phyloP scores from a whole-genome alignment of 2,113 vertebrate species.

The Lutjanus erythropterus region DNA sequence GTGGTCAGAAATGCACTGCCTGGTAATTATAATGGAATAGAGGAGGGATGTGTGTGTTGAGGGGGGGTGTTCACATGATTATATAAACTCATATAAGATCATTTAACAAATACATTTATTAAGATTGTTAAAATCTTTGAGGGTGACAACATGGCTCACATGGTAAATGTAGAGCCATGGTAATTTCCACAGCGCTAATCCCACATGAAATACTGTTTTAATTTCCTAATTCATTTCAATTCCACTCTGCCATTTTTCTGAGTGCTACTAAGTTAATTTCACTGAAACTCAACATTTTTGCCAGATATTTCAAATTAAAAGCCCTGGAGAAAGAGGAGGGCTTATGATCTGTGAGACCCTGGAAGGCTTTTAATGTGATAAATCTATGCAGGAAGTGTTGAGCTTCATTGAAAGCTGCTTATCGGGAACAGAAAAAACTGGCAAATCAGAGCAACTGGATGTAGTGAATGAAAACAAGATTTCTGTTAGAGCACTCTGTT shows the following conservation, averaged over 20 bases:
- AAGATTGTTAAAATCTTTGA: background rate
- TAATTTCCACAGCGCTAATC: background rate
- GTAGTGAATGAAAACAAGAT: background rate
- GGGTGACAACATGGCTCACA: background rate
- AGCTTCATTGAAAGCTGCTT: background rate
- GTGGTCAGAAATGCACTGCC: conserved; percentile 4
- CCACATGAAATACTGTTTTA: background rate
- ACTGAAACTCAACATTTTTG: background rate
- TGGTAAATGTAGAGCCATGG: background rate
- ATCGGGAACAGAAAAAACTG: background rate
- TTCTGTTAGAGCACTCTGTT: background rate
- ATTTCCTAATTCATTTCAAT: background rate
- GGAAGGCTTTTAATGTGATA: background rate
- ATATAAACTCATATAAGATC: background rate
- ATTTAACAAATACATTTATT: no score
- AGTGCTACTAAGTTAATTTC: background rate
- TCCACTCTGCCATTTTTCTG: background rate
- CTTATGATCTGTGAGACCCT: background rate
- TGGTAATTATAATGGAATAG: conserved; percentile 13
- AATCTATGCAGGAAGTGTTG: background rate
- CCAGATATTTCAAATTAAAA: background rate
- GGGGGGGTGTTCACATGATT: background rate
- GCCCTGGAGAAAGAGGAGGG: background rate
- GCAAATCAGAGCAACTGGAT: background rate
- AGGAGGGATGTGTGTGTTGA: no score